Percentiles rank a stretch among this genome's conserved stretches.
These are phyloP conservation scores for Gobionotothen gibberifrons DNA, from an alignment of 2,797 vertebrate genomes.

Conservation along the genomic window DNA sequence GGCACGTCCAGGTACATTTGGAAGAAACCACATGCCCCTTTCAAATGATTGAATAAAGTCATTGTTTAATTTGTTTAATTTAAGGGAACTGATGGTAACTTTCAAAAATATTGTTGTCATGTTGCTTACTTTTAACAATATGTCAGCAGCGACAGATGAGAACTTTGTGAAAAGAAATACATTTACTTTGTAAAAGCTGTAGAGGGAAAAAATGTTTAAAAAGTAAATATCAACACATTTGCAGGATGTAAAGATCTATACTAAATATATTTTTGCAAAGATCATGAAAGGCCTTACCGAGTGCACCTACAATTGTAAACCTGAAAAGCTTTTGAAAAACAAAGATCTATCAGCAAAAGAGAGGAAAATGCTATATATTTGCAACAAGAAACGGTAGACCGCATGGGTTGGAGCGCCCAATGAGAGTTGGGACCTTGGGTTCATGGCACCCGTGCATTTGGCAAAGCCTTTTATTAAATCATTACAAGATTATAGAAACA, in stretches of 20 bases:
- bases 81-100: not conserved
- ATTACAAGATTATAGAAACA: not conserved
- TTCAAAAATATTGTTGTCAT: too few relatives aligned
- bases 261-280: not conserved
- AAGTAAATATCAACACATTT: too few relatives aligned
- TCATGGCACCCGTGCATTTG: too few relatives aligned
- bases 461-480: too few relatives aligned
- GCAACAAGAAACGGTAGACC: not conserved
- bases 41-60: not conserved
- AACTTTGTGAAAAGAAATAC: not conserved
- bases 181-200: not conserved
- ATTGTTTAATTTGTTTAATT: not conserved
- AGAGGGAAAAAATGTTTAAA: not conserved
- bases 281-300: not conserved
- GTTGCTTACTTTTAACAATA: too few relatives aligned
- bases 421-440: not conserved
- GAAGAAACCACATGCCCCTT: conserved; percentile 8
- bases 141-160: not conserved
- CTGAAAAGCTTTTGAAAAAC: not conserved
- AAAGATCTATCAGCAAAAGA: not conserved
- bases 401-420: not conserved
- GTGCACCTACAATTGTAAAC: not conserved
- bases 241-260: not conserved
- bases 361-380: not conserved
- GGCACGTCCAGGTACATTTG: conserved; percentile 43